Percentiles rank a stretch among this genome's conserved stretches.
These are phyloP conservation scores for Meles meles DNA, from an alignment of 2,113 vertebrate species.

Conservation along the genomic window DNA sequence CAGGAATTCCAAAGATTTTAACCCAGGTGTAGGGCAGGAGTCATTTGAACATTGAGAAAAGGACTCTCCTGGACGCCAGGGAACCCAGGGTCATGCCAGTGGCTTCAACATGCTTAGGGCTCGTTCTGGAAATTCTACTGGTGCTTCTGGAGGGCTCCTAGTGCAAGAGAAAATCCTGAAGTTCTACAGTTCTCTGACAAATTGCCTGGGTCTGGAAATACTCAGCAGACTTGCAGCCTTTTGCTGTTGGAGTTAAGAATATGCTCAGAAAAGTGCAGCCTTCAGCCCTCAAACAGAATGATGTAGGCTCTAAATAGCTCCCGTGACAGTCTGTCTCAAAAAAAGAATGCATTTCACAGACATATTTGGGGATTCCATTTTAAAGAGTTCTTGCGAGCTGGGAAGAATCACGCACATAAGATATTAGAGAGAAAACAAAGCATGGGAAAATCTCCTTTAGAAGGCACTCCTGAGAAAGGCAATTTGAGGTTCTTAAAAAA, in stretches of 20 bases:
- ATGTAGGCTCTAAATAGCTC: constrained; percentile 47
- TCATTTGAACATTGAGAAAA: constrained; percentile 14
- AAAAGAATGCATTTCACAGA: constrained; percentile 60
- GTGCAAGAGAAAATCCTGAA: neutral
- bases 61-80: neutral
- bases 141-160: neutral
- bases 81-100: neutral
- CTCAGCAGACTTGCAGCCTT: neutral
- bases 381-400: constrained; percentile 44
- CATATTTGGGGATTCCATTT: constrained; percentile 51
- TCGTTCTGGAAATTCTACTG: constrained; percentile 9
- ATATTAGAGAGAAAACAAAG: neutral
- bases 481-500: constrained; percentile 19
- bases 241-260: constrained; percentile 57
- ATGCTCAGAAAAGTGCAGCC: constrained; percentile 45
- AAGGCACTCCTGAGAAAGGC: constrained; percentile 35
- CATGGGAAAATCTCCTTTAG: neutral
- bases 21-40: neutral
- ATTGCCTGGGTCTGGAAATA: constrained; percentile 31
- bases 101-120: neutral
- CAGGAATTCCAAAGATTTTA: constrained; percentile 57
- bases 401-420: constrained; percentile 4
- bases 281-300: constrained; percentile 3
- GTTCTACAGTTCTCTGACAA: neutral
- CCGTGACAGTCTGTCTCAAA: constrained; percentile 50